Evolutionary conservation across 2,113 vertebrate species (phyloP), one percentile per base, ranked within the genome.

Genomic region (Calcarius ornatus): DNA sequence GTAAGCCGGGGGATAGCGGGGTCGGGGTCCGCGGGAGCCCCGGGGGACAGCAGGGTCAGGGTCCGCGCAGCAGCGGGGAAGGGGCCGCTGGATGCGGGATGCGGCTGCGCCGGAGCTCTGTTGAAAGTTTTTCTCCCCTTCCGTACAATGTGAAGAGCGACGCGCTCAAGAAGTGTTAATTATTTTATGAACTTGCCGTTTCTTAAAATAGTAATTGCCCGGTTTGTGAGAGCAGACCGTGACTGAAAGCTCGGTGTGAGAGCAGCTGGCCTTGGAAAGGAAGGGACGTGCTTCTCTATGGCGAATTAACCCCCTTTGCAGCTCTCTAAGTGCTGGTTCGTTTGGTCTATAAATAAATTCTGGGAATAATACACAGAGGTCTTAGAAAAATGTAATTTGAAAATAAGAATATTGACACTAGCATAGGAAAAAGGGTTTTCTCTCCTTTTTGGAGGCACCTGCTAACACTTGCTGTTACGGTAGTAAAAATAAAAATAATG

Each of bases 181-280:
- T 79, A 27, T 68, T 78, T 83, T 40, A 87, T 64, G 73, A 47
- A 90, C 24, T 68, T 53, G 10, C 4, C 15, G 56, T 48, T 33
- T 81, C 91, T 93, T 81, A 70, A 89, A 92, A 87, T 86, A 77
- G 88, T 6, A 53, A 5, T 61, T 77, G 72, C 79, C 59, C 66
- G 9, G 31, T 63, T 42, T 2, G 53, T 6, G 78, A 76, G 82
- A 0, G 53, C 50, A 23, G 71, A 11, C 57, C 10, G 0, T 37
- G 95, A 33, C 69, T 9, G 76, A 60, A 30, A 23, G 71, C 66
- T 40, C 4, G 27, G 31, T 38, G 53, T 9, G 48, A 53, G 70
- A 76, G 81, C 81, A 63, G 77, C 61, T 20, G 79, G 75, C 24
- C 12, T 9, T 47, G 66, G 2, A 45, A 53, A 68, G 70, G 40